phyloP scores from a whole-genome alignment of 2,113 vertebrate species.

The Burhinus oedicnemus region DNA sequence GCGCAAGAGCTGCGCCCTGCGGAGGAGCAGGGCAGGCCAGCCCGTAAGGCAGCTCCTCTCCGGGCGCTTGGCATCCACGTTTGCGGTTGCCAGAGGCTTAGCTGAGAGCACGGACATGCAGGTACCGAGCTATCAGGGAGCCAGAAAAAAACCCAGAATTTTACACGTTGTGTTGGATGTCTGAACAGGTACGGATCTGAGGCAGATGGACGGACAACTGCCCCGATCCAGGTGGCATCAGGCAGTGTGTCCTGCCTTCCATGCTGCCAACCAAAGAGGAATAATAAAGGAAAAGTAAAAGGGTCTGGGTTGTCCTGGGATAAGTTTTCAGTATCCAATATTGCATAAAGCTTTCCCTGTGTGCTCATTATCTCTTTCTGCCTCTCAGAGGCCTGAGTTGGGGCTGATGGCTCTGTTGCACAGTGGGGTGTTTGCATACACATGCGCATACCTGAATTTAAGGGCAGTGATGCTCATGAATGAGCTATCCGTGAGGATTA shows the following conservation, averaged over 20 bases:
- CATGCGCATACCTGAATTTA: accelerated
- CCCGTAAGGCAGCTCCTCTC: not conserved
- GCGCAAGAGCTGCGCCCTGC: not conserved
- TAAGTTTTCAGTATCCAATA: not conserved
- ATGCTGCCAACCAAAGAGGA: not conserved
- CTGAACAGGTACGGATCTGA: not conserved
- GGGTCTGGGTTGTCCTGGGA: not conserved
- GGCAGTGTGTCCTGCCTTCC: not conserved
- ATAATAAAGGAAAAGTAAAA: not conserved
- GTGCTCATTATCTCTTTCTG: accelerated
- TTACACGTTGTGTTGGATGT: no score
- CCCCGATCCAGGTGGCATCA: not conserved
- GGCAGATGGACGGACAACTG: accelerated
- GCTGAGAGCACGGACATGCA: not conserved
- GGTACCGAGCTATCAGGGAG: not conserved
- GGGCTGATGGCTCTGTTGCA: not conserved
- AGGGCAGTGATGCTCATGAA: not conserved
- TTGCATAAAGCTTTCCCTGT: not conserved
- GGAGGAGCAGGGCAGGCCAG: not conserved
- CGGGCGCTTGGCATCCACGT: not conserved
- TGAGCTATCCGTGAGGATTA: not conserved
- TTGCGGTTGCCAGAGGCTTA: not conserved
- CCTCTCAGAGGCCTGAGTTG: not conserved
- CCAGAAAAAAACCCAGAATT: not conserved
- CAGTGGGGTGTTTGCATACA: accelerated